Evolutionary conservation across 1,140 invertebrate species (phyloP).

Genomic region (Oedothorax gibbosus): DNA sequence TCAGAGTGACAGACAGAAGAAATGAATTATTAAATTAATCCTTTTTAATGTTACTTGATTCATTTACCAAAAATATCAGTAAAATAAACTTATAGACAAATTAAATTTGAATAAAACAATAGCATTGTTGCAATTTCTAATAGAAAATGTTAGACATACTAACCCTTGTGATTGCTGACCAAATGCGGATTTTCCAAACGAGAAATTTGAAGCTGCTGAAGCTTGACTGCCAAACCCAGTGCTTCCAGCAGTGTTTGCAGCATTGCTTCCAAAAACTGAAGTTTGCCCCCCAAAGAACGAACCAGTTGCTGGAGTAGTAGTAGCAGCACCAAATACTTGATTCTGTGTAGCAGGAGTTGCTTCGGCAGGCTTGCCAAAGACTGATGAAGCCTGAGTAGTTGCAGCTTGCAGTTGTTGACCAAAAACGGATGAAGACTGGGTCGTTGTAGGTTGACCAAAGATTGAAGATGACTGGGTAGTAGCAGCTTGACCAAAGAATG

Average conservation of each 20-base stretch:
- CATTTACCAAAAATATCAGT: no score
- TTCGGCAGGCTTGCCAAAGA: conserved; percentile 21
- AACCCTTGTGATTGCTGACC: conserved; percentile 44
- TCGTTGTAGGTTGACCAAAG: no score
- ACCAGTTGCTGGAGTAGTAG: neutral
- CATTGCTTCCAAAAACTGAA: conserved; percentile 13
- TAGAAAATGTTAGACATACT: neutral
- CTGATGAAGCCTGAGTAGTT: conserved; percentile 5
- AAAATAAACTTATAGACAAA: no score
- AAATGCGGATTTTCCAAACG: conserved; percentile 56
- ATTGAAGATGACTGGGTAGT: conserved; percentile 9
- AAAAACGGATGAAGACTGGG: no score
- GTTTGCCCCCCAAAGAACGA: conserved; percentile 13
- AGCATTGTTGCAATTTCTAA: no score
- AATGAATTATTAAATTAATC: neutral
- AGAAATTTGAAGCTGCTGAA: conserved; percentile 30
- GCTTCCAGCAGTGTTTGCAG: conserved; percentile 18
- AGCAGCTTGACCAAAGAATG: conserved; percentile 23
- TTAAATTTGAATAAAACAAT: no score
- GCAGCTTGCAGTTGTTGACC: neutral
- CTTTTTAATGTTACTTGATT: neutral
- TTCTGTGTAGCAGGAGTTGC: neutral
- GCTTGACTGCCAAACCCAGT: conserved; percentile 11
- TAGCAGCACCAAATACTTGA: conserved; percentile 1
- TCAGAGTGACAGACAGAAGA: neutral